Conservation (phyloP, 1,140 invertebrate genomes). For the Hycleus cichorii region DNA sequence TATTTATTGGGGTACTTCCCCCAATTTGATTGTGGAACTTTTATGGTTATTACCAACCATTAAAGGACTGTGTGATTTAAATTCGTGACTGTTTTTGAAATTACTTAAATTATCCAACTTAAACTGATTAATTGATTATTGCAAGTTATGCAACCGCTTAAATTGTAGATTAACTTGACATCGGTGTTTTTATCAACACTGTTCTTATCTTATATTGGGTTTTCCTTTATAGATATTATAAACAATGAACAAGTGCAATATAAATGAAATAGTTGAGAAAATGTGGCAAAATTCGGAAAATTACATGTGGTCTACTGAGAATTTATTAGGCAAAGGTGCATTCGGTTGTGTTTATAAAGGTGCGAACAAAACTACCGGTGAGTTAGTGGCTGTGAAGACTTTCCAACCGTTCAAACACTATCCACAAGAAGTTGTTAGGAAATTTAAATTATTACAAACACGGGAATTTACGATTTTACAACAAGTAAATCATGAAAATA, state of each 20-base stretch:
- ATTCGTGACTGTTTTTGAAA: too few species aligned
- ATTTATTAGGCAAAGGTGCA: slow-evolving; percentile 91
- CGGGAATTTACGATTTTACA: slow-evolving; percentile 90
- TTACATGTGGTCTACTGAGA: slow-evolving; percentile 94
- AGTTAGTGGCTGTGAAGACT: slow-evolving; percentile 93
- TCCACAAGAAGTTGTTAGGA: slow-evolving; percentile 50
- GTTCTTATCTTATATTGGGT: too few species aligned
- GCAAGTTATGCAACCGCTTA: too few species aligned
- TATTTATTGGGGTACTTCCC: too few species aligned
- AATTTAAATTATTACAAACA: slow-evolving; percentile 81
- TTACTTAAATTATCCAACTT: too few species aligned
- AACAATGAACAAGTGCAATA: neutral
- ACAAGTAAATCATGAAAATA: slow-evolving; percentile 95
- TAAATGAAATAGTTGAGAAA: slow-evolving; percentile 59
- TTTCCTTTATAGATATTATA: too few species aligned
- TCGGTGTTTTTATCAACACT: too few species aligned
- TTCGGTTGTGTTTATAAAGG: slow-evolving; percentile 94
- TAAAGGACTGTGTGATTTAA: too few species aligned
- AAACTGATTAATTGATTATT: too few species aligned
- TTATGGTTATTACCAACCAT: too few species aligned
- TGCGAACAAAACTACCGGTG: slow-evolving; percentile 90
- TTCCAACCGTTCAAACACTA: slow-evolving; percentile 85
- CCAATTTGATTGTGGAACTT: too few species aligned
- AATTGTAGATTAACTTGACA: too few species aligned
- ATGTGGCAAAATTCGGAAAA: slow-evolving; percentile 68